Percentiles rank a stretch among this genome's conserved stretches.
Evolutionary conservation across 2,797 vertebrate genomes (phyloP).

Genomic region (Amniataba percoides): DNA sequence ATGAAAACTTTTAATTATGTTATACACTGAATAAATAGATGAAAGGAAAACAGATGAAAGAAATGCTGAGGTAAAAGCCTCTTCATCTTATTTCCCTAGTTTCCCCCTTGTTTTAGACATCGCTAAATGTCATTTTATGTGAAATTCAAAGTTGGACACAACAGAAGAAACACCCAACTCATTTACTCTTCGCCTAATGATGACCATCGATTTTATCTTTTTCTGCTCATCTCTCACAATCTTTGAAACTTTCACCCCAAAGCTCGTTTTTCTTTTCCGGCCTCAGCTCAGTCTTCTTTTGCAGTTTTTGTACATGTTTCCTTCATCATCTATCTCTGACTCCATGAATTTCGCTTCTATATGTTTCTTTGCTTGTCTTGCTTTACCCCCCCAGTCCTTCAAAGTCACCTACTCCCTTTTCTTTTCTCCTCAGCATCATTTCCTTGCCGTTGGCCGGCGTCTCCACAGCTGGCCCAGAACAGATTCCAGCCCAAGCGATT

Average conservation of each 20-base stretch:
- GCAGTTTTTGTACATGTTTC: background rate
- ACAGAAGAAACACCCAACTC: background rate
- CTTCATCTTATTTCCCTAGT: background rate
- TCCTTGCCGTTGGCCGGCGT: constrained; percentile 51
- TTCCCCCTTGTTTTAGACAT: too few species aligned
- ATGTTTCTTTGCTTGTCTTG: background rate
- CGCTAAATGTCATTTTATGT: background rate
- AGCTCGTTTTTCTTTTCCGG: background rate
- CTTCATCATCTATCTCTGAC: background rate
- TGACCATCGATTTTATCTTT: background rate
- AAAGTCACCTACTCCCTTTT: background rate
- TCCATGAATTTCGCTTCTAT: constrained; percentile 9
- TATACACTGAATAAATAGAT: background rate
- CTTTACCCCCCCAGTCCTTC: background rate
- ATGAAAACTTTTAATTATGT: too few species aligned
- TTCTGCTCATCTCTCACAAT: background rate
- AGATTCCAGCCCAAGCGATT: constrained; percentile 53
- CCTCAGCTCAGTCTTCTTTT: background rate
- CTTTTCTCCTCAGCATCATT: background rate
- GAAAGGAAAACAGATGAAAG: background rate
- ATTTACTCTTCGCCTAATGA: background rate
- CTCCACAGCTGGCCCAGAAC: constrained; percentile 68
- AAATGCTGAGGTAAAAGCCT: background rate
- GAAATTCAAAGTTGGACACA: background rate
- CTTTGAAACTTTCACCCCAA: background rate